Percentiles rank a stretch among this genome's conserved stretches.
phyloP scores from a whole-genome alignment of 2,888 invertebrate species.

The Drosophila longiperda region DNA sequence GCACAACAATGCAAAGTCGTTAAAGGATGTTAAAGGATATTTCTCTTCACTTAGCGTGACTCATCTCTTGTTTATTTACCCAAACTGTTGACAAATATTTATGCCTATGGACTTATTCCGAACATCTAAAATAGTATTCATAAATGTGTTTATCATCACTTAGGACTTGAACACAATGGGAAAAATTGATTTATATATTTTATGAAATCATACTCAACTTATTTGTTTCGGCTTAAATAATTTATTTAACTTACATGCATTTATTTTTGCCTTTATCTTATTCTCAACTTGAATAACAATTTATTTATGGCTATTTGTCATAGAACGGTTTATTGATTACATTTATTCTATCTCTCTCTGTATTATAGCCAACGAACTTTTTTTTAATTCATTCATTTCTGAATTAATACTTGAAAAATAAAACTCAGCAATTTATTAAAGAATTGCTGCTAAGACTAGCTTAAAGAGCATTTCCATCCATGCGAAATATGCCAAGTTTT shows the following conservation, averaged over 20 bases:
- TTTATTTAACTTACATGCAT: neutral
- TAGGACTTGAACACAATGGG: slow-evolving; percentile 1
- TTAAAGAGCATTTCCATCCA: slow-evolving; percentile 11
- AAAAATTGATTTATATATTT: neutral
- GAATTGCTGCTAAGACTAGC: neutral
- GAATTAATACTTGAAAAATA: neutral
- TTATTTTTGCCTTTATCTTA: neutral
- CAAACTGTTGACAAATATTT: neutral
- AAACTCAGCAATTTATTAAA: neutral
- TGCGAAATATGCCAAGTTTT: neutral
- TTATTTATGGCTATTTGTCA: neutral
- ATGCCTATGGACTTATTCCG: slow-evolving; percentile 7
- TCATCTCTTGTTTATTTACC: slow-evolving; percentile 3
- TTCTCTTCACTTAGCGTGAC: neutral
- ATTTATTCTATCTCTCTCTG: neutral
- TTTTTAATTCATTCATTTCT: neutral
- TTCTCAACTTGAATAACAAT: neutral
- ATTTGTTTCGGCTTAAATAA: neutral
- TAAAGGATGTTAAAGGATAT: slow-evolving; percentile 56
- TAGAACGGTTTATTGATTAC: neutral
- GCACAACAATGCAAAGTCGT: slow-evolving; percentile 51
- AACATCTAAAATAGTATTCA: neutral
- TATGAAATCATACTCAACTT: neutral
- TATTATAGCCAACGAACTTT: neutral
- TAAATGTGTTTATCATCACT: slow-evolving; percentile 16